Conservation (phyloP, 2,113 vertebrate genomes). For the Sapayoa aenigma region DNA sequence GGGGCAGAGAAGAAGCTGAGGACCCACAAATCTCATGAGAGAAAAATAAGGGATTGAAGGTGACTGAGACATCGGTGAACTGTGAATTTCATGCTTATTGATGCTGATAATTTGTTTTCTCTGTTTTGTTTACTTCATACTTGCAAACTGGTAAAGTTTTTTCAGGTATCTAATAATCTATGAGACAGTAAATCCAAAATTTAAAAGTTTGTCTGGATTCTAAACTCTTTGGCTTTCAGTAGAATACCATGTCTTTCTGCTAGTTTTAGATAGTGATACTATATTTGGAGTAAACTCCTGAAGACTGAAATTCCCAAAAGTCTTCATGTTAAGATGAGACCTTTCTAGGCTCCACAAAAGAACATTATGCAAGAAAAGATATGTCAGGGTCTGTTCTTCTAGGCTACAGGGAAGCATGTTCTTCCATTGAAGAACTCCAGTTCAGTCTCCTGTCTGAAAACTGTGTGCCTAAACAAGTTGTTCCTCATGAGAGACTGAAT, state of each 20-base stretch:
- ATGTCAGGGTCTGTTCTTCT: not conserved
- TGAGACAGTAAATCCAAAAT: not conserved
- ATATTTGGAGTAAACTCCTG: not conserved
- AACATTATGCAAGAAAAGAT: not conserved
- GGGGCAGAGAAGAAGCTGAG: not conserved
- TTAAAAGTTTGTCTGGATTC: not conserved
- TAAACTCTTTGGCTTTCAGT: not conserved
- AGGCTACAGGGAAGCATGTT: not conserved
- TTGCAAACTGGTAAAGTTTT: not conserved
- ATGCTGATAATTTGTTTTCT: not conserved
- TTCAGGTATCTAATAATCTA: not conserved
- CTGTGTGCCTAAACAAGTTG: not conserved
- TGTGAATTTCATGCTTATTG: not conserved
- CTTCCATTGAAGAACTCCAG: not conserved
- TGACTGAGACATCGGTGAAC: not conserved
- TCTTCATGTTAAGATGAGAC: not conserved
- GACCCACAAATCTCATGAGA: not conserved
- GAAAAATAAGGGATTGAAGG: not conserved
- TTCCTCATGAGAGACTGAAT: not conserved
- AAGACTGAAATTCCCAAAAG: not conserved
- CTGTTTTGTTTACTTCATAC: not conserved
- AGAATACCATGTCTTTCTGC: not conserved
- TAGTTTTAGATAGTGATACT: not conserved
- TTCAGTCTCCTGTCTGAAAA: not conserved
- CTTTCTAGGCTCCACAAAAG: not conserved